These are phyloP conservation scores for Dendropsophus ebraccatus DNA, from an alignment of 2,113 vertebrate species.

Conservation along the genomic window DNA sequence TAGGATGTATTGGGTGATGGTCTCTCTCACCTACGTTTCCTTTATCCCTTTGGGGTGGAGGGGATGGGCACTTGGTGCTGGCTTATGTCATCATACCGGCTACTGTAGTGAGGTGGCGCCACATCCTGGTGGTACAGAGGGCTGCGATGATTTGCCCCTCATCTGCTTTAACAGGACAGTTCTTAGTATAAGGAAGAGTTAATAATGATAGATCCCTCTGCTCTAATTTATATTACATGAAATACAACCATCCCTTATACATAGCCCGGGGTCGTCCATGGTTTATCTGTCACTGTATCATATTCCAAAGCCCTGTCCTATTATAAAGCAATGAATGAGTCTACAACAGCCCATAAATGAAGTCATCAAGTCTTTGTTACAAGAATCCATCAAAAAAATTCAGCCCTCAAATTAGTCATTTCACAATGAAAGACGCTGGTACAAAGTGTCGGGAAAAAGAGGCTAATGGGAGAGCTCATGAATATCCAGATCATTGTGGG, in stretches of 20 bases:
- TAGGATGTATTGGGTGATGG: no score
- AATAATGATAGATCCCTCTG: neutral
- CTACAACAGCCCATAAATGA: conserved; percentile 51
- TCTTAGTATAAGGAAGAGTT: neutral
- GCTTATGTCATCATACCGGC: no score
- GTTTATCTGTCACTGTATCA: conserved; percentile 35
- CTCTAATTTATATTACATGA: conserved; percentile 1
- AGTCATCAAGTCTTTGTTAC: neutral
- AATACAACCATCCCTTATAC: neutral
- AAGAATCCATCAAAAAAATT: neutral
- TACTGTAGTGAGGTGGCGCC: neutral
- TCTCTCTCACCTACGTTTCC: no score
- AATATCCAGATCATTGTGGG: neutral
- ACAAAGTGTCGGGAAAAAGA: neutral
- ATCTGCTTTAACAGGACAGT: neutral
- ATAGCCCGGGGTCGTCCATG: conserved; percentile 9
- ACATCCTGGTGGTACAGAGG: neutral
- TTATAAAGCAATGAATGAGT: conserved; percentile 62
- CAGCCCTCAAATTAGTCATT: conserved; percentile 24
- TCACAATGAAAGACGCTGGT: neutral
- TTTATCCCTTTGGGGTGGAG: no score
- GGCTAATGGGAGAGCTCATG: neutral
- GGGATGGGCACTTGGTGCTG: no score
- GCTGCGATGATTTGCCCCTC: neutral
- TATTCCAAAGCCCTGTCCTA: conserved; percentile 27